Base-by-base conservation (phyloP, 2,888 invertebrate genomes). In the Microchrysa polita region DNA sequence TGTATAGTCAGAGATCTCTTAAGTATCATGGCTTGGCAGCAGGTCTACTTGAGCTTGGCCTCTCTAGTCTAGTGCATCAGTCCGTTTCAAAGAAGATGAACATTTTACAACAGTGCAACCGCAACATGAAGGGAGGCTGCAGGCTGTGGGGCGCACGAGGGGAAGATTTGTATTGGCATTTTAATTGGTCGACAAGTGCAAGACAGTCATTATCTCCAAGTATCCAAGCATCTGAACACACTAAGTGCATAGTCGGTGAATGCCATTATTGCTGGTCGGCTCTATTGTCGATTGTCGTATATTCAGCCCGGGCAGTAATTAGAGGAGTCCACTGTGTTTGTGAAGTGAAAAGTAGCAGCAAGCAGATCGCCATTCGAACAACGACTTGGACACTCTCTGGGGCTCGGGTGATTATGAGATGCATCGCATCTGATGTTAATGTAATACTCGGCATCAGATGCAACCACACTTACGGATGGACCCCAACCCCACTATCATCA, bases 131-230 rank as follows among this genome's bases (percentile, higher is more conserved):
- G 16, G n/a, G 14, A 40, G 42, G 5, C 61, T 12, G 59, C 1
- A 27, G 14, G 61, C 27, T 5, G 9, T 27, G 16, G n/a, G 44
- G 23, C 16, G 57, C 23, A 69, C 34, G 4, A 42, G 16, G 20
- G 65, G 40, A 57, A 7, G 57, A 22, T 20, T 55, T 65, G 12
- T 48, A 65, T 48, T 65, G 69, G 69, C 40, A 69, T 69, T 69
- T 69, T 69, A 69, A 69, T 69, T 69, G 69, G 69, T 69, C 69
- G 69, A 69, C 69, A 69, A 69, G 69, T 69, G 69, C 69, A 69
- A 69, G 69, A 40, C 69, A 40, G 69, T 69, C 69, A 55, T 69
- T 69, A 69, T 69, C 55, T 55, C 14, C 57, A 40, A 55, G 34
- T 34, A 27, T 67, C 52, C 53, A n/a, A 48, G 48, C 12, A 57